These are phyloP conservation scores for Elysia chlorotica DNA, from an alignment of 1,140 invertebrate species.

Conservation along the genomic window DNA sequence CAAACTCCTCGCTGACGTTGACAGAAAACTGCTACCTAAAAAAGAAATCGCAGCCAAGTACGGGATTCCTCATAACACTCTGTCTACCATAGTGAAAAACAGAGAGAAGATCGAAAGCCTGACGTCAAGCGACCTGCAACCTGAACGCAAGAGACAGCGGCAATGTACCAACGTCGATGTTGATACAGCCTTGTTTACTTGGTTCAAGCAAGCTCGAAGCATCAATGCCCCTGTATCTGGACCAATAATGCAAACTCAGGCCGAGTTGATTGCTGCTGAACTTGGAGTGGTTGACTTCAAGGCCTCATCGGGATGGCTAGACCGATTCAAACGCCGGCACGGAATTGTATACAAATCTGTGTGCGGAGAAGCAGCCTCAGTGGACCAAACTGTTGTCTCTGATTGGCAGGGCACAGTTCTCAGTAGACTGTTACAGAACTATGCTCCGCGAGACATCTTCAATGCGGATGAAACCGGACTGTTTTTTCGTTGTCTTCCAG, in stretches of 20 bases:
- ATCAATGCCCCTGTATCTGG: slow-evolving; percentile 19
- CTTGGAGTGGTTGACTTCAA: slow-evolving; percentile 29
- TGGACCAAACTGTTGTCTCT: neutral
- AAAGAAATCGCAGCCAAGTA: slow-evolving; percentile 1
- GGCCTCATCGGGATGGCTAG: slow-evolving; percentile 34
- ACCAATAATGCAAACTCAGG: slow-evolving; percentile 25
- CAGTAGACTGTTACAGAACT: neutral
- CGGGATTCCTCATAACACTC: neutral
- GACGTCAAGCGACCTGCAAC: neutral
- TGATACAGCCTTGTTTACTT: slow-evolving; percentile 17
- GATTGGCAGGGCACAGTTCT: neutral
- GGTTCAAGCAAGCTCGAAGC: slow-evolving; percentile 13
- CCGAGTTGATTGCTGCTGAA: slow-evolving; percentile 25
- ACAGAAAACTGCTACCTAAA: neutral
- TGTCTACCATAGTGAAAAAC: neutral
- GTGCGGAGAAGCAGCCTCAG: neutral
- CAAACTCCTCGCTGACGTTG: neutral
- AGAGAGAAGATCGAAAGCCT: neutral
- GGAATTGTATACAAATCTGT: slow-evolving; percentile 15
- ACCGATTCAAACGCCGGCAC: slow-evolving; percentile 27
- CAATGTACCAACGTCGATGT: slow-evolving; percentile 22
- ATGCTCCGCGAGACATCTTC: slow-evolving; percentile 18
- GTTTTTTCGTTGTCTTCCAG: slow-evolving; percentile 31
- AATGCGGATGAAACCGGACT: slow-evolving; percentile 39
- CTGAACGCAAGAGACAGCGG: neutral